Conservation (phyloP, 2,888 invertebrate genomes). For the Linnaemya vulpina region DNA sequence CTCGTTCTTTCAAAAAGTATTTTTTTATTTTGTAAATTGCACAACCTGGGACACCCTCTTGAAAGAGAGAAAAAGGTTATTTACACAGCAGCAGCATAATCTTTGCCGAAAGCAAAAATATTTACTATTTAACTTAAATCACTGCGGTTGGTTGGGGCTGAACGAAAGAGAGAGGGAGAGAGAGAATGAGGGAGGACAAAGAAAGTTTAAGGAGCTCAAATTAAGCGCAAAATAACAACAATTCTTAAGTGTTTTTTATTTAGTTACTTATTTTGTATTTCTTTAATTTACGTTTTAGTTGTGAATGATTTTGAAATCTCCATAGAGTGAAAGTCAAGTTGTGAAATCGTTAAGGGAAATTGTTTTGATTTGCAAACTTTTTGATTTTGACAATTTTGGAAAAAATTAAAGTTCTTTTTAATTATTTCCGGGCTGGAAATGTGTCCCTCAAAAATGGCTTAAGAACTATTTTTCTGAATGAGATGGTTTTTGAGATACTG, state of each 20-base stretch:
- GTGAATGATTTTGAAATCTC: not conserved
- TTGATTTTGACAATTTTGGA: too few relatives aligned
- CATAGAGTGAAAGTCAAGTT: not conserved
- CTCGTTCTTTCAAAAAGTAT: not conserved
- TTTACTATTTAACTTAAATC: constrained; percentile 2
- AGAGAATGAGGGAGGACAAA: too few relatives aligned
- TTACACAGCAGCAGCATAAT: constrained; percentile 13
- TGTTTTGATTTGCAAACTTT: constrained; percentile 1
- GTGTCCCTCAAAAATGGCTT: too few relatives aligned
- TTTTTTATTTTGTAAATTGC: not conserved
- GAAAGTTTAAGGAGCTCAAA: constrained; percentile 58
- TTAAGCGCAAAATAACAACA: constrained; percentile 62
- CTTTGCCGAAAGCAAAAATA: not conserved
- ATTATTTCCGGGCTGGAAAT: too few relatives aligned
- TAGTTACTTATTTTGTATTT: constrained; percentile 20
- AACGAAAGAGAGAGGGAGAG: not conserved
- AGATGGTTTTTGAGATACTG: too few relatives aligned
- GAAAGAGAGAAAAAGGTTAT: not conserved
- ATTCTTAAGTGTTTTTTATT: constrained; percentile 24
- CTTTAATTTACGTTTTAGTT: not conserved
- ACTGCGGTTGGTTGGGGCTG: not conserved
- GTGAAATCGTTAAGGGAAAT: not conserved
- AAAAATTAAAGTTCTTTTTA: too few relatives aligned
- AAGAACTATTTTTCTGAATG: too few relatives aligned
- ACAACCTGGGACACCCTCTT: not conserved